Evolutionary conservation across 2,797 vertebrate genomes (phyloP), one percentile per base, ranked within the genome.

Genomic region (Poliocrania exsul): DNA sequence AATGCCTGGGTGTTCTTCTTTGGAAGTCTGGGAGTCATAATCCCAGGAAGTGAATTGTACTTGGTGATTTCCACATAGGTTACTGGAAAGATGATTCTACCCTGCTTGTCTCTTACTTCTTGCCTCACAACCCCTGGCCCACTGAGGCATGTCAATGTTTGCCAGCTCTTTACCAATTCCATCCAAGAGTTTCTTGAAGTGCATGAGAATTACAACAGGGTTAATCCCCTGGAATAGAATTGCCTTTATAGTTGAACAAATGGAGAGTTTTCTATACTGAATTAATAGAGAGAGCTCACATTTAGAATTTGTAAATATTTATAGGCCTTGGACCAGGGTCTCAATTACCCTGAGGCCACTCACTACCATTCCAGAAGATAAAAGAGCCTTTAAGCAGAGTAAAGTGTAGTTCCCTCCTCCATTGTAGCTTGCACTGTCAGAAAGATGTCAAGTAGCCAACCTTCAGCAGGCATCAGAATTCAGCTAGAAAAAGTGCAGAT

Each of bases 251-350:
- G 51, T 81, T 70, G 78, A 86, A 77, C 62, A 90, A 90, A 90
- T 56, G 16, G 51, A 74, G 73, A 85, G 31, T 60, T 93, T 88
- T 77, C 83, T 88, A 53, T 88, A 38, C 31, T 69, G 81, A 83
- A 81, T 93, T 91, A 90, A 56, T 53, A 38, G 50, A 91, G n/a
- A 72, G 19, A 0, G 1, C n/a, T 88, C 82, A 51, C 38, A 66
- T 88, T 90, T 75, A 95, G 77, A 71, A 92, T 81, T 60, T 62
- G 31, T 92, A 84, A 93, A 88, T 93, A 94, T 95, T 96, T 96
- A 50, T 77, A 62, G 80, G 79, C 70, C 77, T 86, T 16, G 9
- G 46, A 79, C 31, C 31, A 72, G 54, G 37, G 25, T 92, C 72
- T 92, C 38, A 29, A 1, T 92, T 92, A 58, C 61, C 62, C 54